Evolutionary conservation across 2,888 invertebrate genomes (phyloP).

Genomic region (Aphodius granarius): DNA sequence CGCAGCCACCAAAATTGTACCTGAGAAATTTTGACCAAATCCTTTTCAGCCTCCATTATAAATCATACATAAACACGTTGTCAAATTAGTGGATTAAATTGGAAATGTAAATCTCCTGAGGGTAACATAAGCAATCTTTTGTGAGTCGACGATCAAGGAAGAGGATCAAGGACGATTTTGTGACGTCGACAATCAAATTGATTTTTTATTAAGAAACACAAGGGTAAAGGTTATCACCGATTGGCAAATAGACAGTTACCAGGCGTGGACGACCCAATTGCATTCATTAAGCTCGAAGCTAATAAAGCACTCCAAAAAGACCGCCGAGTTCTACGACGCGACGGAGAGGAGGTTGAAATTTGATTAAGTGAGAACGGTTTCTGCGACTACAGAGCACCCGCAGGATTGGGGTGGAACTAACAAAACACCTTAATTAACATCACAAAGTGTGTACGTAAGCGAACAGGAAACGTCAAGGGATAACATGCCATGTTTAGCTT

Average conservation of each 20-base stretch:
- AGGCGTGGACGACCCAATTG: slow-evolving; percentile 1
- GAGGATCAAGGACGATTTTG: no score
- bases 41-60: no score
- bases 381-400: background rate
- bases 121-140: no score
- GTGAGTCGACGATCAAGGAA: no score
- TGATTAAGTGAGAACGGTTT: background rate
- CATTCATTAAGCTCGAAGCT: slow-evolving; percentile 11
- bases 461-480: background rate
- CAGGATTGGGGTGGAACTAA: background rate
- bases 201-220: background rate
- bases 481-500: background rate
- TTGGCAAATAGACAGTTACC: background rate
- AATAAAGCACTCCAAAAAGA: slow-evolving; percentile 10
- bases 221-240: background rate
- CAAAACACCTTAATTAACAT: slow-evolving; percentile 6
- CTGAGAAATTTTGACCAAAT: no score
- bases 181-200: no score
- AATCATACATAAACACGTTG: no score
- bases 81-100: no score
- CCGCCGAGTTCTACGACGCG: background rate
- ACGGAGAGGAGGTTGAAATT: slow-evolving; percentile 1
- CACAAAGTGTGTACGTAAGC: background rate
- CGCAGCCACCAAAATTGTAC: no score
- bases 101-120: no score